phyloP scores from a whole-genome alignment of 2,888 invertebrate genomes.

The Rhagonycha fulva region DNA sequence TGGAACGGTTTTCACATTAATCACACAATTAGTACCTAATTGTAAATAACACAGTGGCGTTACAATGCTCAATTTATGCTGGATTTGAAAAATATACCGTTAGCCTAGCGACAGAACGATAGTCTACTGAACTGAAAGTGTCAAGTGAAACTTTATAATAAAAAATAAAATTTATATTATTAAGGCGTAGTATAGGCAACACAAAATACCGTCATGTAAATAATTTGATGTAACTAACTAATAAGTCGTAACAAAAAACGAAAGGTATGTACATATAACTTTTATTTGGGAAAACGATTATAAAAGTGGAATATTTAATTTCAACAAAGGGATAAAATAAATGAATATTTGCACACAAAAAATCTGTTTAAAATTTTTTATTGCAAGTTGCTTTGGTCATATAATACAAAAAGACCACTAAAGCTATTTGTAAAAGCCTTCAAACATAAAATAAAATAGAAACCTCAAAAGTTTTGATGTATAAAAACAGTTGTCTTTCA shows the following conservation, averaged over 20 bases:
- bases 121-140: too few relatives aligned
- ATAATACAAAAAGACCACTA: neutral
- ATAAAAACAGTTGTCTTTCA: constrained; percentile 48
- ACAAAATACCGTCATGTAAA: neutral
- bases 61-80: too few relatives aligned
- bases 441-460: constrained; percentile 39
- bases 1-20: too few relatives aligned
- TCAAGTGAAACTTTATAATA: too few relatives aligned
- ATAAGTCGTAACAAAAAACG: too few relatives aligned
- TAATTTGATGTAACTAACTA: neutral
- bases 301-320: neutral
- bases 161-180: too few relatives aligned
- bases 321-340: neutral
- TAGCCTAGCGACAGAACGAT: too few relatives aligned
- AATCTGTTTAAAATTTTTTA: neutral
- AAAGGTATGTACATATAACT: too few relatives aligned
- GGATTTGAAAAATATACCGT: too few relatives aligned
- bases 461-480: constrained; percentile 45
- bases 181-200: neutral
- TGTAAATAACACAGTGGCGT: too few relatives aligned
- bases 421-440: constrained; percentile 13
- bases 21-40: too few relatives aligned
- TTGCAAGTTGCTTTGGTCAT: neutral
- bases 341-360: neutral
- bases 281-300: neutral